Evolutionary conservation across 2,113 vertebrate genomes (phyloP).

Genomic region (Eclectus roratus): DNA sequence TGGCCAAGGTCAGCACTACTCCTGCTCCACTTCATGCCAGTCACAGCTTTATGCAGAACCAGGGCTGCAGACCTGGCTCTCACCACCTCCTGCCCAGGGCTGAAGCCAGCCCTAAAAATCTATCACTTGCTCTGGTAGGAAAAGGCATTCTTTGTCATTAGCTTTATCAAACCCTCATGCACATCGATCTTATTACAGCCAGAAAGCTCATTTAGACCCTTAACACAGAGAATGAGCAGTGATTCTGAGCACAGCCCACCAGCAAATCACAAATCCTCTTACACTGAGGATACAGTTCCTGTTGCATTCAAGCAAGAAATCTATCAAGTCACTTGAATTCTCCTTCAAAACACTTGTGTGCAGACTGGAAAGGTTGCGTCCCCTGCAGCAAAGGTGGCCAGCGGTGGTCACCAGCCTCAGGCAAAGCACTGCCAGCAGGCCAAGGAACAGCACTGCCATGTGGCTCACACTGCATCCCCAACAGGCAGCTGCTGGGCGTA

Average conservation of each 20-base stretch:
- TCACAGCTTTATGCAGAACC: accelerated
- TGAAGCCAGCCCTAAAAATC: background rate
- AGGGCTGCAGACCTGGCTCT: background rate
- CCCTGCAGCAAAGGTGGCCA: background rate
- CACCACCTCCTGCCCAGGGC: background rate
- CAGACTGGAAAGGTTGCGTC: background rate
- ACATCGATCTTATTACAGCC: background rate
- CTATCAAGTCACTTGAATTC: background rate
- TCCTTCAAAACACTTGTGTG: background rate
- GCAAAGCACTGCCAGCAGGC: background rate
- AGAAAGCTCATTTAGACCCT: background rate
- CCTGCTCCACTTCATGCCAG: background rate
- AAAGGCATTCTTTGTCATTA: background rate
- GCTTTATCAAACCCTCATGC: background rate
- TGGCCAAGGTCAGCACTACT: background rate
- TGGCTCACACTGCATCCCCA: accelerated
- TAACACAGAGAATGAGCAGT: background rate
- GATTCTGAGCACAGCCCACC: background rate
- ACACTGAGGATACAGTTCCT: background rate
- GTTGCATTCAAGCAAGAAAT: background rate
- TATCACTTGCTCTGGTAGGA: background rate
- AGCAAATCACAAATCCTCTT: background rate
- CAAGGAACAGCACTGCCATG: background rate
- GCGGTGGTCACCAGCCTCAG: accelerated
- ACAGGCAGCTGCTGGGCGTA: background rate